Evolutionary conservation across 2,113 vertebrate genomes (phyloP).

Genomic region (Oncorhynchus gorbuscha): DNA sequence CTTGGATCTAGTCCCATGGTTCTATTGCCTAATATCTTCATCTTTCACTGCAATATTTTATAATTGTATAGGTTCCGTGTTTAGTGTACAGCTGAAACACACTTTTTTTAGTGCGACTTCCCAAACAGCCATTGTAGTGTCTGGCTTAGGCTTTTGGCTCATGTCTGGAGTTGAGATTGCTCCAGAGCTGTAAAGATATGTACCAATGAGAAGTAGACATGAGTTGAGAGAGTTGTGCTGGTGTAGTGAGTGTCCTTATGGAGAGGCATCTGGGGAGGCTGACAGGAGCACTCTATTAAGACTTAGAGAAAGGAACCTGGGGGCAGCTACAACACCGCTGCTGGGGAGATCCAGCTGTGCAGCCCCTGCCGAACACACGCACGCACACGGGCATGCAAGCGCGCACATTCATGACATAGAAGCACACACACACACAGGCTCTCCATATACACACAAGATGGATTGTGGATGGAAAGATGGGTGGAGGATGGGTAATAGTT

Average conservation of each 20-base stretch:
- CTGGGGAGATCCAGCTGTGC: constrained; percentile 71
- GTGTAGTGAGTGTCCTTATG: constrained; percentile 66
- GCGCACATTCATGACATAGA: background rate
- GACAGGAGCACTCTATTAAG: constrained; percentile 77
- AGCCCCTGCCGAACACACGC: constrained; percentile 33
- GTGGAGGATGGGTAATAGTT: background rate
- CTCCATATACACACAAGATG: background rate
- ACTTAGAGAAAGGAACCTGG: constrained; percentile 70
- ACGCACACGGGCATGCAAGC: constrained; percentile 9
- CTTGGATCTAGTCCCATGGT: too few species aligned
- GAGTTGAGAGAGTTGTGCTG: constrained; percentile 14
- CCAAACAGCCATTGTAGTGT: too few species aligned
- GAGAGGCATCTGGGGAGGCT: constrained; percentile 74
- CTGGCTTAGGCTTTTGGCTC: too few species aligned
- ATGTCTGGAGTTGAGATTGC: background rate
- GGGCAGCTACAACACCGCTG: constrained; percentile 57
- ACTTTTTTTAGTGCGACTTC: too few species aligned
- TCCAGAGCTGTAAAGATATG: too few species aligned
- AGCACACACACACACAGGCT: background rate
- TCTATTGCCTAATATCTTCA: too few species aligned
- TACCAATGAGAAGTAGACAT: too few species aligned
- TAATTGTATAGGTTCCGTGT: too few species aligned
- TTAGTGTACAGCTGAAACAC: too few species aligned
- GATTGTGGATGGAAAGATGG: constrained; percentile 8
- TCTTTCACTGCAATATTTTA: too few species aligned